These are phyloP conservation scores for Holocentrus rufus DNA, from an alignment of 2,797 vertebrate species.

Conservation along the genomic window DNA sequence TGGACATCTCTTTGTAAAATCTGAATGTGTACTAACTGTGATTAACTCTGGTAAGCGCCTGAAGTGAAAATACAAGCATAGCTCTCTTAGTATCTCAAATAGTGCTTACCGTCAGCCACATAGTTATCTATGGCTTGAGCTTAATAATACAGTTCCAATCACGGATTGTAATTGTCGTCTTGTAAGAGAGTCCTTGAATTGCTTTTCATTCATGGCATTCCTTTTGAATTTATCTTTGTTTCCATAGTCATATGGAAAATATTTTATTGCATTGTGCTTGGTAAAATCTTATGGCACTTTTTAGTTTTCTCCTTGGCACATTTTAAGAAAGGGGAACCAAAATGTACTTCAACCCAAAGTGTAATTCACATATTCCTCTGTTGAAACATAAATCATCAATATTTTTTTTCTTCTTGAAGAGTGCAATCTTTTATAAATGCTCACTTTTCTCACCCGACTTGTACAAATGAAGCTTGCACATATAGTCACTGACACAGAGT, in stretches of 20 bases:
- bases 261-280: slow-evolving; percentile 59
- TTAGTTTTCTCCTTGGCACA: slow-evolving; percentile 63
- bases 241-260: slow-evolving; percentile 47
- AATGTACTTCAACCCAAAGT: slow-evolving; percentile 67
- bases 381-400: slow-evolving; percentile 50
- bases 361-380: slow-evolving; percentile 50
- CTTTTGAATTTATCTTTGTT: slow-evolving; percentile 47
- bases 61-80: slow-evolving; percentile 42
- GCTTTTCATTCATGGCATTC: slow-evolving; percentile 46
- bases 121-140: slow-evolving; percentile 45
- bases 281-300: slow-evolving; percentile 61
- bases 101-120: slow-evolving; percentile 40
- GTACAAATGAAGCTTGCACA: slow-evolving; percentile 72
- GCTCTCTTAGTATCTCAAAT: not conserved
- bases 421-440: slow-evolving; percentile 54
- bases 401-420: slow-evolving; percentile 27
- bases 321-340: slow-evolving; percentile 53
- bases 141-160: slow-evolving; percentile 41
- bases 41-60: slow-evolving; percentile 36
- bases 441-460: slow-evolving; percentile 48
- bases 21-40: slow-evolving; percentile 40
- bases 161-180: slow-evolving; percentile 36
- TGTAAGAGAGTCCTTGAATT: slow-evolving; percentile 44
- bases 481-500: slow-evolving; percentile 49
- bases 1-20: slow-evolving; percentile 29